Conservation (phyloP, 1,140 invertebrate species). For the Eulimnadia texana region DNA sequence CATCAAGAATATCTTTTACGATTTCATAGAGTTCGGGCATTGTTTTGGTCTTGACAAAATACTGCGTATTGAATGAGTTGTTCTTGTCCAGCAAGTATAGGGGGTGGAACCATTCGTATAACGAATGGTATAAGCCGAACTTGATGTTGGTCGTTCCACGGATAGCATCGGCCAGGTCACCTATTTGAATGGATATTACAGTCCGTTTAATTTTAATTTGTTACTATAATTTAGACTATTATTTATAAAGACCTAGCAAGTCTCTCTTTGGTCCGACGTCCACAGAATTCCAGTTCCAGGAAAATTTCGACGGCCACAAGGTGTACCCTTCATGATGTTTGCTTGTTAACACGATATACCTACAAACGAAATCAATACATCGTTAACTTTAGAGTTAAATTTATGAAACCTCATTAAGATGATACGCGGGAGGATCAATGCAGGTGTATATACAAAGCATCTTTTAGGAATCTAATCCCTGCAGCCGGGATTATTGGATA, state of each 20-base stretch:
- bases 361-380: conserved; percentile 26
- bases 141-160: conserved; percentile 43
- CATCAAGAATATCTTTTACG: conserved; percentile 27
- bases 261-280: conserved; percentile 74
- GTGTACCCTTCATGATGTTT: conserved; percentile 92
- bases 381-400: conserved; percentile 2
- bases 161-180: conserved; percentile 55
- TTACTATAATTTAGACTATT: too few species aligned
- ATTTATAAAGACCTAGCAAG: conserved; percentile 41
- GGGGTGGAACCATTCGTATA: conserved; percentile 86
- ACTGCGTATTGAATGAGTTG: conserved; percentile 45
- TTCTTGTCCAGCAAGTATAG: conserved; percentile 59
- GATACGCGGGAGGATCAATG: too few species aligned
- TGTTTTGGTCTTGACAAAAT: conserved; percentile 51
- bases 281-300: conserved; percentile 78
- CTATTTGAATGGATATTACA: conserved; percentile 28
- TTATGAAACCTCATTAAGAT: too few species aligned
- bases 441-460: too few species aligned
- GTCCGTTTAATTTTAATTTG: neutral
- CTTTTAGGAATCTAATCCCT: too few species aligned
- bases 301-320: conserved; percentile 68
- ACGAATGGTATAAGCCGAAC: conserved; percentile 78
- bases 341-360: conserved; percentile 75
- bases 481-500: too few species aligned
- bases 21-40: conserved; percentile 59